Evolutionary conservation across 1,140 invertebrate species (phyloP).

Genomic region (Arion vulgaris): DNA sequence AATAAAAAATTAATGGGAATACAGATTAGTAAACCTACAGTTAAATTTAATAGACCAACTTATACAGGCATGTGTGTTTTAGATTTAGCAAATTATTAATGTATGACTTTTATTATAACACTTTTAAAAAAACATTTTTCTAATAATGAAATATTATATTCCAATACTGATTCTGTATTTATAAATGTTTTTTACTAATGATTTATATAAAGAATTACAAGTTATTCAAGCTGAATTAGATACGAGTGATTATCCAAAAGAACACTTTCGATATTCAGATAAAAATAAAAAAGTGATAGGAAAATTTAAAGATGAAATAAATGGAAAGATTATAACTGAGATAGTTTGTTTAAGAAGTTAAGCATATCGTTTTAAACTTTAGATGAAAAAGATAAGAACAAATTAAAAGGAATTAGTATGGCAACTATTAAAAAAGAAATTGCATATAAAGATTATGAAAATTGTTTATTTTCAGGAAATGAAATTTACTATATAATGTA

Average conservation of each 20-base stretch:
- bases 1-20: background rate
- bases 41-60: conserved; percentile 1
- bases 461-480: background rate
- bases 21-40: background rate
- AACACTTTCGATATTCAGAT: background rate
- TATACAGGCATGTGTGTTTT: background rate
- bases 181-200: conserved; percentile 30
- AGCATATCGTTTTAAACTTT: conserved; percentile 5
- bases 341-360: conserved; percentile 11
- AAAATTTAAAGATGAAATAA: conserved; percentile 11
- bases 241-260: conserved; percentile 2
- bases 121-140: conserved; percentile 5
- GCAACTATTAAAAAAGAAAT: background rate
- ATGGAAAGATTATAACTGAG: conserved; percentile 18
- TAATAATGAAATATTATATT: conserved; percentile 35
- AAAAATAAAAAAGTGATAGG: conserved; percentile 8
- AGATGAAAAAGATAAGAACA: conserved; percentile 7
- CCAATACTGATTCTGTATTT: conserved; percentile 10
- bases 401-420: conserved; percentile 10
- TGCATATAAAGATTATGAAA: background rate
- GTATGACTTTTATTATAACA: no score
- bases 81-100: no score
- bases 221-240: conserved; percentile 23
- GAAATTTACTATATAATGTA: background rate
- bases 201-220: conserved; percentile 29